Base-by-base conservation (phyloP, 2,113 vertebrate species). In the Thunnus maccoyii region DNA sequence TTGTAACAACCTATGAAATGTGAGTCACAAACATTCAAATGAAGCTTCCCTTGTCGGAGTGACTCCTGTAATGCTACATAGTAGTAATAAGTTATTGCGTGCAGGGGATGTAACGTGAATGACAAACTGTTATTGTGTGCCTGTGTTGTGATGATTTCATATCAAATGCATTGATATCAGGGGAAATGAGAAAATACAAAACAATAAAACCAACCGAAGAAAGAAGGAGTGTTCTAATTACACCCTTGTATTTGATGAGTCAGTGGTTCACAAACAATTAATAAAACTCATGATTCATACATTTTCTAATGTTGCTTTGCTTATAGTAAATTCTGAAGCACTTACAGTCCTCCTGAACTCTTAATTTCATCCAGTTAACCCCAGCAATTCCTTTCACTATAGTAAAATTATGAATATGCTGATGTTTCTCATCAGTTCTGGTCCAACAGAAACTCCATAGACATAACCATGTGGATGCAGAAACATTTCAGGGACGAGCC, bases 161-260 rank as follows among this genome's bases (percentile, higher is more conserved):
- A 36, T 52, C 2, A 63, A 20, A 58, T 57, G 67, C 47, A 63
- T 47, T 86, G 48, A 76, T 70, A 51, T 60, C 16, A 65, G 16
- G 62, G 36, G 46, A 66, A 63, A 76, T 70, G 18, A 71, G 20
- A 36, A 76, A 65, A 80, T 67, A 54, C 18, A 77, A 74, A 69
- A 73, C n/a, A 86, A 80, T 67, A 79, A 89, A 90, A 54, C 22
- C 58, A 79, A 86, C 51, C 67, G 58, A 85, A 74, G 20, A 84
- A 78, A 76, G 25, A 69, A 60, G 56, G 30, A 72, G 20, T 71
- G 41, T 89, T 90, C 41, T 71, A 55, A 78, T 84, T 74, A 63
- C 73, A 91, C 81, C 58, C 80, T 90, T 94, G 85, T 93, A 94
- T 93, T 94, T 92, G 68, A 91, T 86, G 64, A 89, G 51, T 87